Conservation (phyloP, 2,888 invertebrate genomes). For the Nomada lathburiana region DNA sequence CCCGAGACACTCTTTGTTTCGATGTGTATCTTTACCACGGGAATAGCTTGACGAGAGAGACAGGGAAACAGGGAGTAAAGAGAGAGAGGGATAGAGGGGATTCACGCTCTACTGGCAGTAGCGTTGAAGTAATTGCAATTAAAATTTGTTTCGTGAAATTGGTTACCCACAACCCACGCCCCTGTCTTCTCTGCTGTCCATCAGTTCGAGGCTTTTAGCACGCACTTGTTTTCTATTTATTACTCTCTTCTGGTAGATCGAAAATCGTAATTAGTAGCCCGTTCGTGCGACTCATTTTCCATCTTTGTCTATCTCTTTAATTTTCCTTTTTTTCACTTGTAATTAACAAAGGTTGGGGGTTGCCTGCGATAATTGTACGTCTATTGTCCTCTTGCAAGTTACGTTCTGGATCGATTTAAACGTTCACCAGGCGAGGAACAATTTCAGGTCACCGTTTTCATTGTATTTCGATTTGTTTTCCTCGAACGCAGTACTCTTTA, state of each 20-base stretch:
- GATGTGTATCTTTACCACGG: conserved; percentile 23
- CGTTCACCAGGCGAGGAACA: conserved; percentile 11
- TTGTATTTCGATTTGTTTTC: conserved; percentile 27
- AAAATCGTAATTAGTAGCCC: conserved; percentile 70
- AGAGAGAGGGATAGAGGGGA: conserved; percentile 11
- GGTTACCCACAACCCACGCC: conserved; percentile 56
- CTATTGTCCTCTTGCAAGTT: conserved; percentile 1
- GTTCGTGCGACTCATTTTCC: conserved; percentile 26
- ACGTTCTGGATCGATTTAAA: conserved; percentile 35
- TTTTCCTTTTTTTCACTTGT: conserved; percentile 1
- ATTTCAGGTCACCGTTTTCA: conserved; percentile 30
- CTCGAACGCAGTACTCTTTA: conserved; percentile 33
- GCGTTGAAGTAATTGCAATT: conserved; percentile 69
- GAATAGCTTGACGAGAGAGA: conserved; percentile 15
- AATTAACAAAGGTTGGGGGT: conserved; percentile 37
- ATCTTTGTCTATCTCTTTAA: not conserved
- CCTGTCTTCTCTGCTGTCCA: conserved; percentile 27
- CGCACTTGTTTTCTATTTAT: conserved; percentile 62
- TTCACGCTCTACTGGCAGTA: conserved; percentile 61
- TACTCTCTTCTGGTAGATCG: conserved; percentile 53
- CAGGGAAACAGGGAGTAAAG: not conserved
- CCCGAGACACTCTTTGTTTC: conserved; percentile 29
- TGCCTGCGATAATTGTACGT: conserved; percentile 46
- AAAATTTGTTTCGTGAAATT: conserved; percentile 72
- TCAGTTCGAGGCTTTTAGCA: conserved; percentile 54